Percentiles rank a stretch among this genome's conserved stretches.
These are phyloP conservation scores for Bhutanitis thaidina DNA, from an alignment of 2,888 invertebrate genomes.

Conservation along the genomic window DNA sequence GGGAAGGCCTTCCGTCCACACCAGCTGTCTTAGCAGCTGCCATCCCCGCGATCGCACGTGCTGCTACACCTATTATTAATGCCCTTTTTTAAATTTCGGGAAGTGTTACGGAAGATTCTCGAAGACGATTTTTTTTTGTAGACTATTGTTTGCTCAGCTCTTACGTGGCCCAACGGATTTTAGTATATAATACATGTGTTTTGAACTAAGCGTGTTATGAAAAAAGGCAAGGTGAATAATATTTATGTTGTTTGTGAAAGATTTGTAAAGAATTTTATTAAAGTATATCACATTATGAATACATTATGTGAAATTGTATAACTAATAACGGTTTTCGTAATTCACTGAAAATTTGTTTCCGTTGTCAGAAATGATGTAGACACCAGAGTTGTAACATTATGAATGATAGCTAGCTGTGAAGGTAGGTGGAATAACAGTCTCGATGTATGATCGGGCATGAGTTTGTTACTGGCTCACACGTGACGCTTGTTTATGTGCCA, in stretches of 20 bases:
- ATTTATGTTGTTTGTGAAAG: no score
- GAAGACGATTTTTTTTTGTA: slow-evolving; percentile 21
- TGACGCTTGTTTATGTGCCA: slow-evolving; percentile 67
- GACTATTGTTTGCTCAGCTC: slow-evolving; percentile 16
- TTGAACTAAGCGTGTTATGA: neutral
- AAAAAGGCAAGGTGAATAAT: no score
- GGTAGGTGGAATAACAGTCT: slow-evolving; percentile 23
- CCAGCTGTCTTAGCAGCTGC: slow-evolving; percentile 77
- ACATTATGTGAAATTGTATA: no score
- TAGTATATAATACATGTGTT: neutral
- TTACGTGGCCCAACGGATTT: slow-evolving; percentile 3
- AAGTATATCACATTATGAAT: no score
- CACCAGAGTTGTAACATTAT: slow-evolving; percentile 7
- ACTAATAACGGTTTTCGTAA: no score
- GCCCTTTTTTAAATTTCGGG: slow-evolving; percentile 50
- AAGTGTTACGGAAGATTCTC: slow-evolving; percentile 51
- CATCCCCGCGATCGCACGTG: slow-evolving; percentile 61
- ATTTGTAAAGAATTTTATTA: no score
- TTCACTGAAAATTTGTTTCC: no score
- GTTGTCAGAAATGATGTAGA: no score
- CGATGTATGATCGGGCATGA: slow-evolving; percentile 28
- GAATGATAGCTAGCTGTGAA: slow-evolving; percentile 16
- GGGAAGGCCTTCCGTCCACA: slow-evolving; percentile 51
- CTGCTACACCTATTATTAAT: slow-evolving; percentile 69
- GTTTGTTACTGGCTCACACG: slow-evolving; percentile 45